A percentile compares a stretch with the other conserved stretches of the same genome.
These are phyloP conservation scores for Lumbricus terrestris DNA, from an alignment of 2,888 invertebrate genomes.

Conservation along the genomic window DNA sequence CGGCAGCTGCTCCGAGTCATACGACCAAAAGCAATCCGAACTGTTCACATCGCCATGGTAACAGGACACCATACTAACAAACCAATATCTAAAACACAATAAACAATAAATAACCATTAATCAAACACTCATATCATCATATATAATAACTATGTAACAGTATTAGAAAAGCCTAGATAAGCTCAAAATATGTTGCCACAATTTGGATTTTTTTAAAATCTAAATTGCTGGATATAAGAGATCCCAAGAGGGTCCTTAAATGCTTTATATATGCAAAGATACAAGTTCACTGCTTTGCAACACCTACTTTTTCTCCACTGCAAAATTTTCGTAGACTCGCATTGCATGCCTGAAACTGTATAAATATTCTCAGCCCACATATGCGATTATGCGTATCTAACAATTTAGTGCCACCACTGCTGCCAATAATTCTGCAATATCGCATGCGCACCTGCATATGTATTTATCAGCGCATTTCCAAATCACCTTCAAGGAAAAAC, in stretches of 20 bases:
- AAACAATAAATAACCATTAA: slow-evolving; percentile 24
- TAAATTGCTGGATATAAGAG: not conserved
- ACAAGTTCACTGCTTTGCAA: too few species aligned
- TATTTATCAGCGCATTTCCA: too few species aligned
- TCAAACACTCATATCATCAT: not conserved
- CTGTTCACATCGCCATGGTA: slow-evolving; percentile 66
- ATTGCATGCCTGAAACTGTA: too few species aligned
- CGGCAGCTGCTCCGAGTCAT: slow-evolving; percentile 35
- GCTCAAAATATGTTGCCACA: not conserved
- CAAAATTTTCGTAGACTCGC: too few species aligned
- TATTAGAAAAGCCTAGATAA: not conserved
- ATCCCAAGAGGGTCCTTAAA: not conserved
- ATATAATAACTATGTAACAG: not conserved
- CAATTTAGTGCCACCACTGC: too few species aligned
- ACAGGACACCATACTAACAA: slow-evolving; percentile 89
- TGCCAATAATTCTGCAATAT: too few species aligned
- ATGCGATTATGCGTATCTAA: too few species aligned
- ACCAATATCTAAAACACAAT: slow-evolving; percentile 77
- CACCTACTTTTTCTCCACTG: too few species aligned
- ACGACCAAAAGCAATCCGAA: slow-evolving; percentile 47
- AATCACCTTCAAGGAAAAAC: too few species aligned
- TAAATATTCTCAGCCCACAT: too few species aligned
- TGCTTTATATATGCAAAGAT: not conserved
- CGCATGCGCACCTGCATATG: too few species aligned
- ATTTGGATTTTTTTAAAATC: not conserved